These are phyloP conservation scores for Nannoperca australis DNA, from an alignment of 2,797 vertebrate species.

Conservation along the genomic window DNA sequence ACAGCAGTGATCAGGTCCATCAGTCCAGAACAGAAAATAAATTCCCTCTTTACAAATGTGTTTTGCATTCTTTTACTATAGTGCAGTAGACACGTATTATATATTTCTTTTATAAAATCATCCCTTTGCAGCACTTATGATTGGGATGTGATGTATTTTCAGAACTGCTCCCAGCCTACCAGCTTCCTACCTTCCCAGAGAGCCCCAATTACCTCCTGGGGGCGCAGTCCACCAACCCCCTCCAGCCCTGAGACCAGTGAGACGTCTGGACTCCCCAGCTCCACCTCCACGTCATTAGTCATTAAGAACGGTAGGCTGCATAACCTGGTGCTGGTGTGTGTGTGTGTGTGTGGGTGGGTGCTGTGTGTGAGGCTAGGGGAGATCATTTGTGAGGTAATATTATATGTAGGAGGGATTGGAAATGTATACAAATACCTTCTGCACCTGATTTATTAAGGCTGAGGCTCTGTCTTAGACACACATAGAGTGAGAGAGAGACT, in stretches of 20 bases:
- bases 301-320: conserved; percentile 86
- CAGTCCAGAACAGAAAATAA: conserved; percentile 16
- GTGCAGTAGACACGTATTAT: not conserved
- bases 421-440: no score
- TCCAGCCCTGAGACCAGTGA: conserved; percentile 84
- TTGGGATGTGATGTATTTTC: conserved; percentile 48
- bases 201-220: conserved; percentile 82
- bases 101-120: not conserved
- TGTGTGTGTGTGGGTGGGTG: not conserved
- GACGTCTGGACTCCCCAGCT: conserved; percentile 71
- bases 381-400: no score
- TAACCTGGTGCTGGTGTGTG: not conserved
- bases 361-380: not conserved
- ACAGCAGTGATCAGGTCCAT: conserved; percentile 32
- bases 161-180: conserved; percentile 91
- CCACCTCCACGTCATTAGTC: conserved; percentile 78
- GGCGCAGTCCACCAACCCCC: conserved; percentile 72
- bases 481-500: no score
- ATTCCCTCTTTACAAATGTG: conserved; percentile 5
- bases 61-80: not conserved
- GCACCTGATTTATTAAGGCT: no score
- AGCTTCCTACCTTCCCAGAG: conserved; percentile 87
- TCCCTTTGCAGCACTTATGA: not conserved
- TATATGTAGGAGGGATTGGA: not conserved
- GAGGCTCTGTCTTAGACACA: no score